Percentiles rank a stretch among this genome's conserved stretches.
These are phyloP conservation scores for Tyto alba DNA, from an alignment of 2,113 vertebrate species.

Conservation along the genomic window DNA sequence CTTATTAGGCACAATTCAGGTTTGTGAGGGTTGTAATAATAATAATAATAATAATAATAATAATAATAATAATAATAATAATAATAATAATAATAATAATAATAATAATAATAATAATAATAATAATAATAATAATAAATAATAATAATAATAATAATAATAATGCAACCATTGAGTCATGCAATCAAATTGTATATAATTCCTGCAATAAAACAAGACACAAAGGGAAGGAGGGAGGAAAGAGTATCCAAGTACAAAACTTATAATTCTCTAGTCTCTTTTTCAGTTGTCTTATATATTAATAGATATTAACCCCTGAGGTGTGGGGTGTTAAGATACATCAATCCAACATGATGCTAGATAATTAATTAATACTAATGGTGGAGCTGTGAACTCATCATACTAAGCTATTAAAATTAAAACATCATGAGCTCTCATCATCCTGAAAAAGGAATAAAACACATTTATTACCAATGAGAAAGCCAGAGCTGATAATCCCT, in stretches of 20 bases:
- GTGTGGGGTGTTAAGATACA: background rate
- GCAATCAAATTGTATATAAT: background rate
- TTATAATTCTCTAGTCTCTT: background rate
- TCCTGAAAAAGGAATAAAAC: background rate
- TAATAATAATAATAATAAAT: too few species aligned
- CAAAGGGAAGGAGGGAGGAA: background rate
- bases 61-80: too few species aligned
- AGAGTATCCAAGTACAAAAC: background rate
- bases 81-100: too few species aligned
- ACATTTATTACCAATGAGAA: background rate
- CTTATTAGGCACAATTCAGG: background rate
- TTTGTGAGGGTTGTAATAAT: too few species aligned
- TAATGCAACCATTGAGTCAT: background rate
- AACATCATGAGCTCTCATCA: background rate
- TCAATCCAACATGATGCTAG: background rate
- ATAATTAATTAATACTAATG: slow-evolving; percentile 33
- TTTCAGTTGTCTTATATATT: background rate
- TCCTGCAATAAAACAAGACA: background rate
- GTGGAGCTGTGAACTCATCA: slow-evolving; percentile 4
- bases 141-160: too few species aligned
- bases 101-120: too few species aligned
- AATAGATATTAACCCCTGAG: background rate
- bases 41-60: too few species aligned
- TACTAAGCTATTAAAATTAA: slow-evolving; percentile 10
- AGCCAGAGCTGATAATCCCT: background rate